Evolutionary conservation across 2,113 vertebrate species (phyloP).

Genomic region (Solenodon paradoxus): DNA sequence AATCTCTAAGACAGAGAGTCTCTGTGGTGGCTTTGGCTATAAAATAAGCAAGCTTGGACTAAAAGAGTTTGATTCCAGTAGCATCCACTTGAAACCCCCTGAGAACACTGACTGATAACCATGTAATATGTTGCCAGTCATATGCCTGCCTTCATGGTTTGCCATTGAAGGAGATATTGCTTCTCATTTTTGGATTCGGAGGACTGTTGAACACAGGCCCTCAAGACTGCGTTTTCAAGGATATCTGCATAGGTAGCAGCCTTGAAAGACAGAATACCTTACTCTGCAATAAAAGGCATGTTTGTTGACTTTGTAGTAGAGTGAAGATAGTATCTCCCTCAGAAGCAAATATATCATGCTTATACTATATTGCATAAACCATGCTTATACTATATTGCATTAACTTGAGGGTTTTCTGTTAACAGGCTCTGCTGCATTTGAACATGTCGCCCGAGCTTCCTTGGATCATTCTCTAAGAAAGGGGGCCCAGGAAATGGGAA

Average conservation of each 20-base stretch:
- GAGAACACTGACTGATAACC: not conserved
- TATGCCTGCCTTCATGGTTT: not conserved
- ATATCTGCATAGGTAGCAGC: not conserved
- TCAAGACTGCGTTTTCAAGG: not conserved
- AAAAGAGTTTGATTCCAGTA: not conserved
- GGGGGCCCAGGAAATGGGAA: not conserved
- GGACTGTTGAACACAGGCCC: too few relatives aligned
- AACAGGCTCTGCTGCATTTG: not conserved
- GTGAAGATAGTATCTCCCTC: not conserved
- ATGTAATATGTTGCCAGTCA: not conserved
- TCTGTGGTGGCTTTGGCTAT: not conserved
- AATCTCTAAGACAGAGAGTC: not conserved
- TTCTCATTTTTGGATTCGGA: not conserved
- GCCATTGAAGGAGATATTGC: not conserved
- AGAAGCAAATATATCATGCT: not conserved
- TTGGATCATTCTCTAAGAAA: not conserved
- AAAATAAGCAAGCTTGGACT: not conserved
- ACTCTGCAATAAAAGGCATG: not conserved
- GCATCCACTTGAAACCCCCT: not conserved
- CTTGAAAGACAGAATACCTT: not conserved
- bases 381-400: too few relatives aligned
- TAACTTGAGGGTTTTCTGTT: not conserved
- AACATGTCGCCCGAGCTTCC: not conserved
- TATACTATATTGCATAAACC: too few relatives aligned
- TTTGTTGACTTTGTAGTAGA: not conserved